Evolutionary conservation across 2,888 invertebrate genomes (phyloP), one percentile per base, ranked within the genome.

Genomic region (Lepeophtheirus nordmannii): DNA sequence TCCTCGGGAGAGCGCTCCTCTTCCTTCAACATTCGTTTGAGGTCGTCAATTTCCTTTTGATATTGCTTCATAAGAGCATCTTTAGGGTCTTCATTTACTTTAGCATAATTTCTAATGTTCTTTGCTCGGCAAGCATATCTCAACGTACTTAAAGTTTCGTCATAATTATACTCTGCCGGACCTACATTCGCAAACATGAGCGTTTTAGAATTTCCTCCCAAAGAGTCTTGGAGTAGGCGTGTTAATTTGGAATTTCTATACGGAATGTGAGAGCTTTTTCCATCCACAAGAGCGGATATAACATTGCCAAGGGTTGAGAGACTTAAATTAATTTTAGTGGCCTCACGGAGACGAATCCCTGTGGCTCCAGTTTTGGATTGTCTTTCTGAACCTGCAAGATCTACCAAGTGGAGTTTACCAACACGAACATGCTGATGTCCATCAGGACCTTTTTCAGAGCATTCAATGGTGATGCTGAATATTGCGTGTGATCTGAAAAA

Each of bases 181-280:
- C 96, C 94, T 56, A 96, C 82, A 72, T 94, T 96, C 5, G 97
- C 96, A 73, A 87, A 87, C 93, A 91, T 91, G 20, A 91, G 85
- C 23, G 92, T 92, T 79, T 92, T 92, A 0, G 91, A 89, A 78
- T 96, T 96, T 0, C 96, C 96, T 1, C 96, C 96, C 1, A 98
- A 79, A 0, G 97, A 97, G 76, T 98, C 97, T 78, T 98, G 96
- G 68, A 98, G 79, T 41, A 94, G 77, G 12, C 94, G 77, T 0
- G 98, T 98, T 40, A 98, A 78, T 77, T 98, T 98, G 0, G 94
- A 94, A 79, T 98, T 97, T 71, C 98, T 82, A 77, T 98, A 99
- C 0, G 98, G 98, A 71, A 99, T 90, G 76, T 98, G 96, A 0
- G 88, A 89, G 71, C 89, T 89, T 78, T 94, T 96, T 58, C 94